phyloP scores from a whole-genome alignment of 2,888 invertebrate genomes.

The Hartigia nigra region DNA sequence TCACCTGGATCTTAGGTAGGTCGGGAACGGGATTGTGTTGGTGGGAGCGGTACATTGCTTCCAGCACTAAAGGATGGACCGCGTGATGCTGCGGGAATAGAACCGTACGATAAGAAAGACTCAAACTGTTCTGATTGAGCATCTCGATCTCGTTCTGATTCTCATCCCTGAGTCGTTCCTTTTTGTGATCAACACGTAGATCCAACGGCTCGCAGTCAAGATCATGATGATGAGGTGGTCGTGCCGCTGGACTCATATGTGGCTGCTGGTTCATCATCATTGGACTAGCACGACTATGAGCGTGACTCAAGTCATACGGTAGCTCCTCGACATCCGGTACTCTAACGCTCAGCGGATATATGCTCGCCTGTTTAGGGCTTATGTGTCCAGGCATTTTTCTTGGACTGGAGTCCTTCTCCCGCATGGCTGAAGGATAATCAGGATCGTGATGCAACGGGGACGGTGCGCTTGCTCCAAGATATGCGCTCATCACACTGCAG shows the following conservation, averaged over 20 bases:
- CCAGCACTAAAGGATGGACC: conserved; percentile 78
- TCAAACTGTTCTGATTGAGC: conserved; percentile 56
- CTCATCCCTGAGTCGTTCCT: conserved; percentile 82
- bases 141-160: conserved; percentile 82
- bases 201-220: conserved; percentile 86
- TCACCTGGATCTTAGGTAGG: conserved; percentile 69
- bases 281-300: conserved; percentile 66
- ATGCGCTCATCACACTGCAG: conserved; percentile 63
- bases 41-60: conserved; percentile 75
- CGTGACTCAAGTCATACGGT: conserved; percentile 76
- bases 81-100: conserved; percentile 64
- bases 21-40: conserved; percentile 66
- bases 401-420: conserved; percentile 93
- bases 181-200: conserved; percentile 87
- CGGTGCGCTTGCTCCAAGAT: conserved; percentile 65
- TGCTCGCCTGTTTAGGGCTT: conserved; percentile 80
- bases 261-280: conserved; percentile 68
- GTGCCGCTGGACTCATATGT: conserved; percentile 71
- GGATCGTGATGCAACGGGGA: conserved; percentile 61
- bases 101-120: conserved; percentile 59
- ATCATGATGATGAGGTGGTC: conserved; percentile 67
- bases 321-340: conserved; percentile 71
- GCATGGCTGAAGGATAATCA: conserved; percentile 73
- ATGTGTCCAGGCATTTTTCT: conserved; percentile 83
- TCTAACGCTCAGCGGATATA: conserved; percentile 75